Evolutionary conservation across 2,113 vertebrate genomes (phyloP), one percentile per base, ranked within the genome.

Genomic region (Connochaetes taurinus): DNA sequence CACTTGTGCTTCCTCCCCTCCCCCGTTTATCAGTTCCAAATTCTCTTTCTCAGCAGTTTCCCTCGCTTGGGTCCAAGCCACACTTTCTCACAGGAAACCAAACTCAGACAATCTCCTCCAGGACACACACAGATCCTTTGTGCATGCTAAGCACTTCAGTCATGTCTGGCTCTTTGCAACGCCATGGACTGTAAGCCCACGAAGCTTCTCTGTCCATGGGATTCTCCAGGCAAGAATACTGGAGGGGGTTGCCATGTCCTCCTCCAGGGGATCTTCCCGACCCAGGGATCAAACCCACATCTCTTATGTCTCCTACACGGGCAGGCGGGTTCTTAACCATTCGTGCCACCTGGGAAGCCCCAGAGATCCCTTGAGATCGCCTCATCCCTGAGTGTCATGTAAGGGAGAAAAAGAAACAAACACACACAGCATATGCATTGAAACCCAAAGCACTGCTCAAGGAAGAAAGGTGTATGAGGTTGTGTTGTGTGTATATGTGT

Each of bases 1-100:
- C 64, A 40, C 1, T 43, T n/a, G 13, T 6, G 33, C 53, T 47
- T 12, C 8, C 19, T 17, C 0, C 1, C 31, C 23, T 11, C 25
- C n/a, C 19, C 16, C 0, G 2, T 45, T 11, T 1, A 29, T 94
- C 16, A 82, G 45, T n/a, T 71, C n/a, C 83, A 16, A 50, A 47
- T 33, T 21, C 36, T 43, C 45, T 74, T 67, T 62, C 45, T 91
- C 21, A 17, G 29, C 27, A 19, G 6, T 40, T 45, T n/a, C 58
- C 36, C 25, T 7, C 53, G 47, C 13, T 89, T 52, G 60, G 8
- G 52, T 23, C 71, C 53, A 10, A 25, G 19, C 11, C 40, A 36
- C 19, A 12, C 14, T 47, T 27, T 53, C 33, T 1, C n/a, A 21
- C 71, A n/a, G 47, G 33, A 64, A 50, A 76, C 13, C 23, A 25